A percentile compares a stretch with the other conserved stretches of the same genome.
Conservation (phyloP, 2,113 vertebrate genomes). For the Datnioides undecimradiatus region DNA sequence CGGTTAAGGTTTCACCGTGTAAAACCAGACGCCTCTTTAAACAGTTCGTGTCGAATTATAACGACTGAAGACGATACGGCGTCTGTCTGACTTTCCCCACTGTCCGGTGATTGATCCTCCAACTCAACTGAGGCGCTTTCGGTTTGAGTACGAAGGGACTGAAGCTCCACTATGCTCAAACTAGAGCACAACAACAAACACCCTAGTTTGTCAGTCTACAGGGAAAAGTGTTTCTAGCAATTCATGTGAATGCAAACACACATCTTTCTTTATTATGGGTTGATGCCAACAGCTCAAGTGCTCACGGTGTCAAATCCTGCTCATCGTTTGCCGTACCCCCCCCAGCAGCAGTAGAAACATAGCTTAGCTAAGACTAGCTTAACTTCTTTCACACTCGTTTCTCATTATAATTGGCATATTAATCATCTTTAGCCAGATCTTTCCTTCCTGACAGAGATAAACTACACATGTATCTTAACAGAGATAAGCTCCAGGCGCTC, state of each 20-base stretch:
- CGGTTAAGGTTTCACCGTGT: slow-evolving; percentile 26
- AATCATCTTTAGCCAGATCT: neutral
- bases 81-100: slow-evolving; percentile 9
- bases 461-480: neutral
- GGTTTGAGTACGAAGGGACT: no score
- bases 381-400: no score
- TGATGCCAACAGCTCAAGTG: neutral
- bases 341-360: no score
- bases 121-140: neutral
- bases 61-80: neutral
- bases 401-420: no score
- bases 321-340: no score
- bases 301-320: neutral
- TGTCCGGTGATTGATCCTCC: neutral
- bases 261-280: neutral
- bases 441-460: neutral
- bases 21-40: slow-evolving; percentile 24
- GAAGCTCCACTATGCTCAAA: no score
- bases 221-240: no score
- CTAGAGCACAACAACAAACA: no score
- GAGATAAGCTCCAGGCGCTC: slow-evolving; percentile 8
- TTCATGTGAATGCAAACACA: no score
- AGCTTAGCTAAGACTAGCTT: no score
- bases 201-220: no score
- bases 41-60: neutral